Base-by-base conservation (phyloP, 2,888 invertebrate genomes). In the Polydrusus pterygomalis region DNA sequence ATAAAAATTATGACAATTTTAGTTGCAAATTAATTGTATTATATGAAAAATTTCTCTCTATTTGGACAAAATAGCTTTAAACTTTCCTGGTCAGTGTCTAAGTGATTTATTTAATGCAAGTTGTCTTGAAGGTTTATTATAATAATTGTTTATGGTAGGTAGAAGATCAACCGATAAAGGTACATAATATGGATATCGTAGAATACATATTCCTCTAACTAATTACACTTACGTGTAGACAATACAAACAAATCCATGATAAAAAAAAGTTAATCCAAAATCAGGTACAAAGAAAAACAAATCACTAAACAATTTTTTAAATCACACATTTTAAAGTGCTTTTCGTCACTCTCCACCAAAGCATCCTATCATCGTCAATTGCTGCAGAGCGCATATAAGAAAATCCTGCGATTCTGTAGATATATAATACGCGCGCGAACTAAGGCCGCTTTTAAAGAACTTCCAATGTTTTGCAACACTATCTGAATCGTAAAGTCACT, bases 171-270 rank as follows among this genome's bases (percentile, higher is more conserved):
- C 1, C 43, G n/a, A 13, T 43, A 7, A 40, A 1, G 8, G 40
- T 7, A 40, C 40, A 11, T 40, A 11, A 40, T 9, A 25, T 25
- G 25, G 25, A 5, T 25, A 25, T 25, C 5, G 25, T 25, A 25
- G n/a, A n/a, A n/a, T n/a, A n/a, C n/a, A n/a, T n/a, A n/a, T n/a
- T n/a, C n/a, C n/a, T n/a, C n/a, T n/a, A n/a, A n/a, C n/a, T n/a
- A n/a, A n/a, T n/a, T n/a, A 34, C 30, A 81, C 81, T 81, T 80
- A 80, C 81, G 70, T 69, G 73, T 67, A 70, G 67, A 67, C 40
- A 70, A 63, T 54, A 71, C 58, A 68, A 69, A 63, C 65, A 70
- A 78, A 79, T 79, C 80, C 81, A 80, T 79, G 69, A 30, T 25
- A 45, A n/a, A 63, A 68, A 18, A 63, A 68, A 18, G 56, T 40